Evolutionary conservation across 2,888 invertebrate species (phyloP).

Genomic region (Macropis europaea): DNA sequence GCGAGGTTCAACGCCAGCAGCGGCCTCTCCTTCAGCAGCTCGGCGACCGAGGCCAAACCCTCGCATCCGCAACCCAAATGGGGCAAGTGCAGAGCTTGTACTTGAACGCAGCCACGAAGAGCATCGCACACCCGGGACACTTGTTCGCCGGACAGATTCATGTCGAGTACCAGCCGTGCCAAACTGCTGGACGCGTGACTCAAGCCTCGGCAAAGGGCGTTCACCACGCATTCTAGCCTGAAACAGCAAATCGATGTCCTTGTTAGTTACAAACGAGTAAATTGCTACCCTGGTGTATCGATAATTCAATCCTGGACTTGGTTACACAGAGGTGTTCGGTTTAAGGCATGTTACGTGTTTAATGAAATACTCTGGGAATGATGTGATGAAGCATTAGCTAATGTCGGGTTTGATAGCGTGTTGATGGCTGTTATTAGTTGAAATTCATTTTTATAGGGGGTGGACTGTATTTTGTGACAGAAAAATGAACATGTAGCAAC

Average conservation of each 20-base stretch:
- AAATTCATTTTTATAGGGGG: too few relatives aligned
- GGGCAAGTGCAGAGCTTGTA: conserved; percentile 81
- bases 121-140: conserved; percentile 81
- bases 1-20: conserved; percentile 81
- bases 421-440: too few relatives aligned
- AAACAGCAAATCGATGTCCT: conserved; percentile 53
- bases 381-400: too few relatives aligned
- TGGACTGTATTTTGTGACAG: too few relatives aligned
- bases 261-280: conserved; percentile 12
- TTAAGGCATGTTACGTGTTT: too few relatives aligned
- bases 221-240: conserved; percentile 81
- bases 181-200: conserved; percentile 76
- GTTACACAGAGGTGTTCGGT: too few relatives aligned
- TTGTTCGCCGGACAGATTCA: conserved; percentile 81
- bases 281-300: not conserved
- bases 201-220: conserved; percentile 80
- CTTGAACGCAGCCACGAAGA: conserved; percentile 80
- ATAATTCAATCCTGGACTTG: not conserved
- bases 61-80: conserved; percentile 82
- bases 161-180: conserved; percentile 81
- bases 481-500: too few relatives aligned
- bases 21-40: conserved; percentile 80
- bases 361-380: too few relatives aligned
- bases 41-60: conserved; percentile 81
- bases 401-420: too few relatives aligned